phyloP scores from a whole-genome alignment of 2,888 invertebrate species.

The Drosophila picticornis region DNA sequence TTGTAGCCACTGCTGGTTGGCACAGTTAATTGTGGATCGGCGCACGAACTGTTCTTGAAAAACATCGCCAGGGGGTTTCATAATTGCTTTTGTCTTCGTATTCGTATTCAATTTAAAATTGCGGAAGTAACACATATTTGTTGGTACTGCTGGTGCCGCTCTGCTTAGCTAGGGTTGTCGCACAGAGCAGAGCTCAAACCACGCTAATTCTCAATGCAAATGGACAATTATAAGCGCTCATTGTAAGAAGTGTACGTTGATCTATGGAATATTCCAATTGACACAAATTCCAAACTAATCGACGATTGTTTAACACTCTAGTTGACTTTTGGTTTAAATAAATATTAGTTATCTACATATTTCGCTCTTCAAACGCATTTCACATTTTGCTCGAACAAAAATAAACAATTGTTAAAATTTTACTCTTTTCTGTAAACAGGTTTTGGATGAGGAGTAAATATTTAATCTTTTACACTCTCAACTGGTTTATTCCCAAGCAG shows the following conservation, averaged over 20 bases:
- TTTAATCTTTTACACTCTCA: background rate
- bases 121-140: conserved; percentile 62
- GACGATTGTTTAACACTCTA: background rate
- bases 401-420: background rate
- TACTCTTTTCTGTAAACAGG: background rate
- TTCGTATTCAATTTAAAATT: conserved; percentile 64
- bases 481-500: background rate
- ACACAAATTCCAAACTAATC: conserved; percentile 19
- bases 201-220: conserved; percentile 39
- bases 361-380: background rate
- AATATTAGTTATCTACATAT: background rate
- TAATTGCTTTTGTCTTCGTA: conserved; percentile 25
- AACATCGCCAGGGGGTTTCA: conserved; percentile 40
- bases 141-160: background rate
- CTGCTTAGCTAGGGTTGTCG: conserved; percentile 36
- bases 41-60: conserved; percentile 69
- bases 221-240: conserved; percentile 36
- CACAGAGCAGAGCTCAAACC: conserved; percentile 2
- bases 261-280: conserved; percentile 39
- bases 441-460: background rate
- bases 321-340: background rate
- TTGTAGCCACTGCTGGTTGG: conserved; percentile 17
- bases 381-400: background rate
- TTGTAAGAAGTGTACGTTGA: conserved; percentile 12
- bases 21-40: conserved; percentile 60